phyloP scores from a whole-genome alignment of 2,113 vertebrate species.

The Excalfactoria chinensis region DNA sequence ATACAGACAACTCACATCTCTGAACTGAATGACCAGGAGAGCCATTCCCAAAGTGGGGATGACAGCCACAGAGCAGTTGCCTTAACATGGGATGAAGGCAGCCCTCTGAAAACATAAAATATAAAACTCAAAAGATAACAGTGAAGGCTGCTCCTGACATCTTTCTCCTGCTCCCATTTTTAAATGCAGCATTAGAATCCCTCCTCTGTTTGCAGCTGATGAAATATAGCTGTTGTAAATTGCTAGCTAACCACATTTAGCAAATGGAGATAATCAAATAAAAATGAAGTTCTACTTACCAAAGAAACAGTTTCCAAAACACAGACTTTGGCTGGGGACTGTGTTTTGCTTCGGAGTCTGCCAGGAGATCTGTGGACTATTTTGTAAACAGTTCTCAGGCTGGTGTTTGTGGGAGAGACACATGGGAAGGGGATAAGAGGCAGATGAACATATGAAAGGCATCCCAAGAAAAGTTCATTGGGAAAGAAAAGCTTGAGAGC shows the following conservation, averaged over 20 bases:
- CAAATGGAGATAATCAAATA: conserved; percentile 40
- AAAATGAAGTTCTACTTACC: conserved; percentile 38
- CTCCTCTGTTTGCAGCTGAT: background rate
- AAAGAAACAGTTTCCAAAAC: conserved; percentile 50
- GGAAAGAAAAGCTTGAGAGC: background rate
- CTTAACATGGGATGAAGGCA: background rate
- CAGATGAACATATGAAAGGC: conserved; percentile 36
- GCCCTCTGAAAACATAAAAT: background rate
- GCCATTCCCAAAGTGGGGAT: background rate
- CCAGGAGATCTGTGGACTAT: conserved; percentile 55
- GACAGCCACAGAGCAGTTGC: fast-evolving
- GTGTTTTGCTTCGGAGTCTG: conserved; percentile 33
- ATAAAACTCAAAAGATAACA: background rate
- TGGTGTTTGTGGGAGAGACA: conserved; percentile 28
- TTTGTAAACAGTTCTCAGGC: conserved; percentile 54
- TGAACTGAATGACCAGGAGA: background rate
- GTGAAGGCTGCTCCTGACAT: background rate
- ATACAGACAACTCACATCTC: background rate
- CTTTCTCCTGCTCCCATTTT: background rate
- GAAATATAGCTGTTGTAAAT: conserved; percentile 28
- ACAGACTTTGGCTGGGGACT: conserved; percentile 40
- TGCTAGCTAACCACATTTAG: conserved; percentile 13
- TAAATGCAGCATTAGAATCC: background rate
- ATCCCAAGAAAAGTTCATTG: conserved; percentile 19
- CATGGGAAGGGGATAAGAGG: conserved; percentile 25